Evolutionary conservation across 2,888 invertebrate genomes (phyloP).

Genomic region (Pachydiplax longipennis): DNA sequence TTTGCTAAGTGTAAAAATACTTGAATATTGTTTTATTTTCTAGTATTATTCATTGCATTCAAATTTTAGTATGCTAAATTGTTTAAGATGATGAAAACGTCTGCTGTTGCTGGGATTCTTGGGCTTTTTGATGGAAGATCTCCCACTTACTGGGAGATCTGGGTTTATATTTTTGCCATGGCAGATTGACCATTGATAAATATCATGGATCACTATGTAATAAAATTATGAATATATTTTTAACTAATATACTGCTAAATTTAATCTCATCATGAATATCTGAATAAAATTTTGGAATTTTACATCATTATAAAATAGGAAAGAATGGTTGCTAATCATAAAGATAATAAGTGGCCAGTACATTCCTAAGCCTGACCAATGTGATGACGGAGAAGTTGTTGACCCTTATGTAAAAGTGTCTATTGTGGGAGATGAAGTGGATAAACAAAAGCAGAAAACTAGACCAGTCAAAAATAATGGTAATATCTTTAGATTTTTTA

Average conservation of each 20-base stretch:
- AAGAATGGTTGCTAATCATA: conserved; percentile 52
- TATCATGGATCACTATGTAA: no score
- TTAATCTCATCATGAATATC: background rate
- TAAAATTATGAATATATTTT: background rate
- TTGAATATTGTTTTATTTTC: no score
- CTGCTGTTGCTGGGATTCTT: no score
- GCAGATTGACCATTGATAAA: no score
- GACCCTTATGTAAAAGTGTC: conserved; percentile 65
- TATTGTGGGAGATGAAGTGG: conserved; percentile 59
- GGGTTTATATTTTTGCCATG: no score
- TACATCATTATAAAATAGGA: conserved; percentile 37
- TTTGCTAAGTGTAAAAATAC: no score
- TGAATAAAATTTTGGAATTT: background rate
- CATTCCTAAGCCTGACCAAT: conserved; percentile 60
- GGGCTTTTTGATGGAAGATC: no score
- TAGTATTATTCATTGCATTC: no score
- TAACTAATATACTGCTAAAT: background rate
- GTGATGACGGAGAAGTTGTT: conserved; percentile 61
- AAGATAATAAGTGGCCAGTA: conserved; percentile 66
- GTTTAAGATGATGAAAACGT: no score
- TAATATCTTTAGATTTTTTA: conserved; percentile 52
- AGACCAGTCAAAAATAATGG: conserved; percentile 64
- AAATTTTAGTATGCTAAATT: no score
- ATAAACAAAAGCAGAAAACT: conserved; percentile 61
- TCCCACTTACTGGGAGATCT: no score